Evolutionary conservation across 2,113 vertebrate species (phyloP), one percentile per base, ranked within the genome.

Genomic region (Polyodon spathula): DNA sequence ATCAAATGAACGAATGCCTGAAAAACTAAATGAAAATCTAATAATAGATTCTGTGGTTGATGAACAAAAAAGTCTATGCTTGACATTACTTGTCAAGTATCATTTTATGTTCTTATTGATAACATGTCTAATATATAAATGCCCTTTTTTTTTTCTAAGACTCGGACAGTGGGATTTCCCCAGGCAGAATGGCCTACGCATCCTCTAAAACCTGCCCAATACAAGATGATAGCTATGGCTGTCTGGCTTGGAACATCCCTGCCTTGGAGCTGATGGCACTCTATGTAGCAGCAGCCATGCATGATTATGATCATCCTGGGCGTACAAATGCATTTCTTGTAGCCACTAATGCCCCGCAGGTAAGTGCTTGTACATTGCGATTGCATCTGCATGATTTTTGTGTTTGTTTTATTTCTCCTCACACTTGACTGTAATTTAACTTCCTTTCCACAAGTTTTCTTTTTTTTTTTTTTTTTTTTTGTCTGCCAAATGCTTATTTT

Each of bases 211-310:
- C 91, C 73, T 93, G 90, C 74, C 81, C 73, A 6, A 70, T 94
- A 69, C 76, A 74, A 54, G 95, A 94, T 71, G 89, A 89, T 68
- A 92, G 82, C 73, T 97, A 97, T 12, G 94, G 94, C 58, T 96
- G 89, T 66, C 78, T 99, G 70, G 86, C 94, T 67, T 91, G 93
- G 74, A 95, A 94, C 71, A 92, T 98, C 54, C 96, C 96, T 48
- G 94, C 96, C 1, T 76, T 99, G 76, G 96, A 99, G 75, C 70
- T 99, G 76, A 97, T 99, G 96, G 95, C 96, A 74, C 79, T 99
- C 14, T 99, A 94, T 59, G 94, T 99, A 84, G 96, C 96, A 79
- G 95, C 96, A 67, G 94, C 96, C 71, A 98, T 99, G 94, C 96
- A 99, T 0, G 96, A 99, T 75, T 99, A 98, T 27, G 96, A 99